Conservation (phyloP, 30 jellyfish, hydroid and myxozoan species). For the Phacellophora camtschatica region DNA sequence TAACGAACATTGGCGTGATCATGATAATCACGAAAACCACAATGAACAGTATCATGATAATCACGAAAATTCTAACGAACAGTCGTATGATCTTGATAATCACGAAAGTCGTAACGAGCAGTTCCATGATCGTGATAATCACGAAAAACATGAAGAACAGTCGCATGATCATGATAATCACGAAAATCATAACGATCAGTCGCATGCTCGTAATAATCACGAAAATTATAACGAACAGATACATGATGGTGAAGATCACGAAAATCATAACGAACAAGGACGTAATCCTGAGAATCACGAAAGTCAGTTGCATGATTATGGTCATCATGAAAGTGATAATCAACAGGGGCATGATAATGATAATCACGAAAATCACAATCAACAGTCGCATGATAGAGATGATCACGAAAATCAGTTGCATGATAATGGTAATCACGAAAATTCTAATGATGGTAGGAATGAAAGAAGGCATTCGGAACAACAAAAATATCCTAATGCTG, state of each 20-base stretch:
- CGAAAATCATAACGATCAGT: not conserved
- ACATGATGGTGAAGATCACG: not conserved
- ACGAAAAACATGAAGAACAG: not conserved
- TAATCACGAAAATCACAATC: too few relatives aligned
- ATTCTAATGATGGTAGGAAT: not conserved
- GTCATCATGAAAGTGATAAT: too few relatives aligned
- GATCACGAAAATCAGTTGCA: not conserved
- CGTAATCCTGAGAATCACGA: not conserved
- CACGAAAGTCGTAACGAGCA: too few relatives aligned
- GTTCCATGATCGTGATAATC: too few relatives aligned
- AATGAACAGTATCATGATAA: too few relatives aligned
- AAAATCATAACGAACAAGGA: not conserved
- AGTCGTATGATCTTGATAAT: too few relatives aligned
- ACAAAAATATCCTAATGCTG: not conserved
- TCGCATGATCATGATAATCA: not conserved
- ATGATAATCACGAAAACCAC: too few relatives aligned
- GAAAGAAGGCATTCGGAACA: not conserved
- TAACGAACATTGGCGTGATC: too few relatives aligned
- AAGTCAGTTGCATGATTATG: not conserved
- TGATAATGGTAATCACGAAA: slow-evolving; percentile 3
- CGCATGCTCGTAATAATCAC: not conserved
- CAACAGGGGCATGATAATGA: not conserved
- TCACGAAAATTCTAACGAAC: too few relatives aligned
- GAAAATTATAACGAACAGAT: not conserved
- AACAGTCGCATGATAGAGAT: not conserved